Percentiles rank a stretch among this genome's conserved stretches.
Conservation (phyloP, 1,140 invertebrate genomes). For the Pachypsylla venusta region DNA sequence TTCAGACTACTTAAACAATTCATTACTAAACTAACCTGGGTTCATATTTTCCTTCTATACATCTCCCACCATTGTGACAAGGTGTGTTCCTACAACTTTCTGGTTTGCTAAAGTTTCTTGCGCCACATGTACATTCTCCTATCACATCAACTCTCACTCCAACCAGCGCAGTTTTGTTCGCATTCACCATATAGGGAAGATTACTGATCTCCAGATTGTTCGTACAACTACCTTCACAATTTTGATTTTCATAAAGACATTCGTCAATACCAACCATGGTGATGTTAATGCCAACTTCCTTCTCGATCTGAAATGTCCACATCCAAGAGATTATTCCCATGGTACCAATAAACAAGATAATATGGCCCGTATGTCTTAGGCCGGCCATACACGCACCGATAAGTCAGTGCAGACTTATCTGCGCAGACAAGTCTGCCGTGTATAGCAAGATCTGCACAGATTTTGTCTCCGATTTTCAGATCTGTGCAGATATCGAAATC, state of each 20-base stretch:
- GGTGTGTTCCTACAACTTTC: constrained; percentile 78
- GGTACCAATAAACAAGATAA: too few species aligned
- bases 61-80: constrained; percentile 90
- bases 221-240: constrained; percentile 90
- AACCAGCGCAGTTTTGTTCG: constrained; percentile 88
- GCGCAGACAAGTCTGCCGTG: too few species aligned
- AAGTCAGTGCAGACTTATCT: too few species aligned
- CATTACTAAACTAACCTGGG: constrained; percentile 42
- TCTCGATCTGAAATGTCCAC: constrained; percentile 72
- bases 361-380: too few species aligned
- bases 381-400: too few species aligned
- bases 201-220: constrained; percentile 78
- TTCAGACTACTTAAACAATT: too few species aligned
- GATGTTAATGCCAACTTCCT: constrained; percentile 83
- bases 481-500: too few species aligned
- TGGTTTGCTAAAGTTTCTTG: constrained; percentile 72
- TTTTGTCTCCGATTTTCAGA: too few species aligned
- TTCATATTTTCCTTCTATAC: constrained; percentile 73
- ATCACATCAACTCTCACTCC: constrained; percentile 78
- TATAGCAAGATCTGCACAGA: too few species aligned
- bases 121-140: constrained; percentile 80
- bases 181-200: constrained; percentile 87
- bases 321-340: too few species aligned
- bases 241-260: constrained; percentile 86
- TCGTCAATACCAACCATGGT: constrained; percentile 97